Evolutionary conservation across 2,113 vertebrate genomes (phyloP).

Genomic region (Apodemus speciosus): DNA sequence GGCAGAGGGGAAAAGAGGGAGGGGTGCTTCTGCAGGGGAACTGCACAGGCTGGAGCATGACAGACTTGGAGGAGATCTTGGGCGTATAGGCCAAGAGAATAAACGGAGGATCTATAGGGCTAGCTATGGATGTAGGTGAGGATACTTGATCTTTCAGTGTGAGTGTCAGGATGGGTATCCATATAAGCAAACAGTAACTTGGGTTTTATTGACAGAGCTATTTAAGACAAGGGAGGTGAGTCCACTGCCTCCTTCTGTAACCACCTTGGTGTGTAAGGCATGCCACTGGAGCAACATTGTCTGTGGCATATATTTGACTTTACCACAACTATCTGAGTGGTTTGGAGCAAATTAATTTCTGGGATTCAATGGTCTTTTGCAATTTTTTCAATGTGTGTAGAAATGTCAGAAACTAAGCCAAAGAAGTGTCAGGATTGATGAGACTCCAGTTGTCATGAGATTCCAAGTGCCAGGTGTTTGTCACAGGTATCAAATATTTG

Average conservation of each 20-base stretch:
- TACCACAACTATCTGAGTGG: background rate
- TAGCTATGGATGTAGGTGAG: background rate
- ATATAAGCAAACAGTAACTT: background rate
- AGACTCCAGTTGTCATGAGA: background rate
- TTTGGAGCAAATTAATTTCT: constrained; percentile 12
- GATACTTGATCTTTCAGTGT: background rate
- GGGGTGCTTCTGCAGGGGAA: background rate
- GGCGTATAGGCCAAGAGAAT: background rate
- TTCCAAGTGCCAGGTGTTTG: background rate
- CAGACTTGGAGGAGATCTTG: constrained; percentile 2
- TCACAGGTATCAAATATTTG: background rate
- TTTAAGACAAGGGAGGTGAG: constrained; percentile 9
- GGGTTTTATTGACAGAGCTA: background rate
- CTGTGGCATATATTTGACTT: background rate
- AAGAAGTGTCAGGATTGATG: background rate
- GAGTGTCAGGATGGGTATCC: background rate
- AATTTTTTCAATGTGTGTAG: background rate
- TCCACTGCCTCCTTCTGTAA: background rate
- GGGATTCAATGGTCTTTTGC: background rate
- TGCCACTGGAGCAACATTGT: background rate
- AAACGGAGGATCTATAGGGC: background rate
- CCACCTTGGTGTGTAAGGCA: background rate
- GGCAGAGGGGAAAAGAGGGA: background rate
- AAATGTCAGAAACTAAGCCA: background rate
- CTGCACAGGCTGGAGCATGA: background rate